Conservation (phyloP, 1,140 invertebrate species). For the Drosophila ohnishii region DNA sequence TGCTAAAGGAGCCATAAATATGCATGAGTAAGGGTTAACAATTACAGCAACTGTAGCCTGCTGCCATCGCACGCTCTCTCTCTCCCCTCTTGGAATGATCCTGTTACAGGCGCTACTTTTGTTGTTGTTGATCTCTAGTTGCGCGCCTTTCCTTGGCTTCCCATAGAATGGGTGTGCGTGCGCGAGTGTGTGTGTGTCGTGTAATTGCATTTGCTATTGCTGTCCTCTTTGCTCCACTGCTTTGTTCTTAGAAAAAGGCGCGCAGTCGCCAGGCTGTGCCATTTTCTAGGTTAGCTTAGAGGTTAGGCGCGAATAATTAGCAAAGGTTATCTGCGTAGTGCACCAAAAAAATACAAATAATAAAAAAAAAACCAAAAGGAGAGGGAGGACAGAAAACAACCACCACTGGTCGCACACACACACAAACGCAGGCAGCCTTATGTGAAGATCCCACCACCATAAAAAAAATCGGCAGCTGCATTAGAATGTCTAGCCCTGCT, state of each 20-base stretch:
- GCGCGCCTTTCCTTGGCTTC: conserved; percentile 70
- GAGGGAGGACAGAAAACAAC: conserved; percentile 38
- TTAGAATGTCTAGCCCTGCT: conserved; percentile 46
- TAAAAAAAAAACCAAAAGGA: background rate
- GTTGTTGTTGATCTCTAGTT: conserved; percentile 44
- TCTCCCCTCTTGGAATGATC: conserved; percentile 47
- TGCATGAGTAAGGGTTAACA: conserved; percentile 17
- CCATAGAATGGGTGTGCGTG: conserved; percentile 18
- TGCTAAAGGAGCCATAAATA: conserved; percentile 36
- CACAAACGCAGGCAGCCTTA: background rate
- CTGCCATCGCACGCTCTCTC: background rate
- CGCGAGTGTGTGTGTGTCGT: conserved; percentile 7
- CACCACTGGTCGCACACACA: conserved; percentile 32
- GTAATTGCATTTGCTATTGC: conserved; percentile 62
- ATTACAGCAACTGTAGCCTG: conserved; percentile 26
- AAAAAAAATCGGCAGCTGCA: conserved; percentile 67
- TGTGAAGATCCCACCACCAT: conserved; percentile 68
- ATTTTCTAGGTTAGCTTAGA: conserved; percentile 70
- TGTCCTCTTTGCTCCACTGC: conserved; percentile 4
- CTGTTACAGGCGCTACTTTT: conserved; percentile 49
- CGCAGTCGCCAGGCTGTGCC: conserved; percentile 38
- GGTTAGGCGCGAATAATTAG: conserved; percentile 46
- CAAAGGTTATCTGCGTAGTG: conserved; percentile 30
- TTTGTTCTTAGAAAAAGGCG: conserved; percentile 53
- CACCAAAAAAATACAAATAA: background rate